These are phyloP conservation scores for Danio choprae DNA, from an alignment of 2,797 vertebrate species.

Conservation along the genomic window DNA sequence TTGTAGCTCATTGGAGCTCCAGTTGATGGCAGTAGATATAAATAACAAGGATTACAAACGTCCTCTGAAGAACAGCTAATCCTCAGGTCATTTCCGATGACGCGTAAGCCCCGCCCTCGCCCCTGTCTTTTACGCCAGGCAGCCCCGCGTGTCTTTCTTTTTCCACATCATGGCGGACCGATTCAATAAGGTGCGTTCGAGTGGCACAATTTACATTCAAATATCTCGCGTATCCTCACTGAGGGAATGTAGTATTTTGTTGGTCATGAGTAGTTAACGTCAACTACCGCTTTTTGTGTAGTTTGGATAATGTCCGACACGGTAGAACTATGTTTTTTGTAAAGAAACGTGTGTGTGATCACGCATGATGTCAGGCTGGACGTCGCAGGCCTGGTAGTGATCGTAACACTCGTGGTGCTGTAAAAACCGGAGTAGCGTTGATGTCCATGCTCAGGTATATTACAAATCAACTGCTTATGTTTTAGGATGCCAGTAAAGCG, in stretches of 20 bases:
- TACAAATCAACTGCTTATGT: neutral
- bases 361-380: constrained; percentile 2
- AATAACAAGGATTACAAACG: neutral
- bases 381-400: constrained; percentile 18
- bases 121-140: constrained; percentile 78
- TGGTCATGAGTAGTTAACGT: neutral
- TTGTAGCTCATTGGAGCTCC: constrained; percentile 3
- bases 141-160: constrained; percentile 82
- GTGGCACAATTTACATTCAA: neutral
- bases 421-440: neutral
- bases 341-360: fast-evolving
- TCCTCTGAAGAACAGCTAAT: neutral
- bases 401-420: neutral
- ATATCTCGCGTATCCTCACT: neutral
- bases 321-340: neutral
- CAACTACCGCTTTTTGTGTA: too few relatives aligned
- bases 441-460: constrained; percentile 6
- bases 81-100: constrained; percentile 62
- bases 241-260: neutral
- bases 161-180: constrained; percentile 86
- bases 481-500: neutral
- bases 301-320: neutral
- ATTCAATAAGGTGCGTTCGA: constrained; percentile 81
- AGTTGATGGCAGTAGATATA: constrained; percentile 33
- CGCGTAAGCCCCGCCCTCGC: constrained; percentile 59